Conservation (phyloP, 2,888 invertebrate genomes). For the Ectemnius continuus region DNA sequence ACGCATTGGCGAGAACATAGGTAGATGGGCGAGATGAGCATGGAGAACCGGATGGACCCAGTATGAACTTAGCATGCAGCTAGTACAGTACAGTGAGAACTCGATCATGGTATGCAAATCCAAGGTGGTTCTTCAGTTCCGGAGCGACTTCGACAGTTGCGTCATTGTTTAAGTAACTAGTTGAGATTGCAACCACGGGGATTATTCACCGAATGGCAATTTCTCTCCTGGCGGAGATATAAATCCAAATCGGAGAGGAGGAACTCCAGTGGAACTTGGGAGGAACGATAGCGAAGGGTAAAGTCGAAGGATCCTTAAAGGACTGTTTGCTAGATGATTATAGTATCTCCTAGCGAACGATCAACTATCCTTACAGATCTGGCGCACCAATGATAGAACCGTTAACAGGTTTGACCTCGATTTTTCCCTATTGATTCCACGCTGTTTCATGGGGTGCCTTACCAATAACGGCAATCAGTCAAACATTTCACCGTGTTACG, state of each 20-base stretch:
- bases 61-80: too few species aligned
- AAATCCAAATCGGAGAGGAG: too few species aligned
- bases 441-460: not conserved
- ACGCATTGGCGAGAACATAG: too few species aligned
- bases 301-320: too few species aligned
- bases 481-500: not conserved
- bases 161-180: not conserved
- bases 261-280: too few species aligned
- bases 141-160: not conserved
- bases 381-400: not conserved
- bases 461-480: not conserved
- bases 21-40: too few species aligned
- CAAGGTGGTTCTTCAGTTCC: not conserved
- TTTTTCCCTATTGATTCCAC: not conserved
- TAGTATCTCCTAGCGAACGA: too few species aligned
- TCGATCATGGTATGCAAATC: not conserved
- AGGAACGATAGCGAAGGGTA: too few species aligned
- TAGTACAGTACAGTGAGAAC: too few species aligned
- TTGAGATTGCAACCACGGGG: not conserved
- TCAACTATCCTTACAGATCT: not conserved
- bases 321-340: too few species aligned
- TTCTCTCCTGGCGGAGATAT: too few species aligned
- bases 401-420: conserved; percentile 4
- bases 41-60: too few species aligned
- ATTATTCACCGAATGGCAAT: not conserved